Conservation (phyloP, 64 coral and sea anemone genomes). For the Pachyseris speciosa region DNA sequence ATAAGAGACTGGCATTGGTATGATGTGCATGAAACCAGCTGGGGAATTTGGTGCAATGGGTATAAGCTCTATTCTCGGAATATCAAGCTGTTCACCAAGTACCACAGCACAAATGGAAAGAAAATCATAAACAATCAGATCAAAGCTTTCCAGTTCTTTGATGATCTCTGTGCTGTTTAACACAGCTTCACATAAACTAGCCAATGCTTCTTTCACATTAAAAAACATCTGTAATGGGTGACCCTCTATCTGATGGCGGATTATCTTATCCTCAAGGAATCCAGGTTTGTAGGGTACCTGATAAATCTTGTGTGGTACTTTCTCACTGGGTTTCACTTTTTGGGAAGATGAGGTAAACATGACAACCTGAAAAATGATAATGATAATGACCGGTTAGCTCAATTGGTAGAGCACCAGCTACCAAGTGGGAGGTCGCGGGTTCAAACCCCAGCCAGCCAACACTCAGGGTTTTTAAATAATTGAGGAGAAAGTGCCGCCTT, state of each 20-base stretch:
- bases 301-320: conserved; percentile 31
- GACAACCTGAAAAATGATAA: too few species aligned
- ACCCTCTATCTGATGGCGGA: not conserved
- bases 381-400: too few species aligned
- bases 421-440: too few species aligned
- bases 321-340: too few species aligned
- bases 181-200: not conserved
- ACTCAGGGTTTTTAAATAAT: too few species aligned
- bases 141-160: conserved; percentile 5
- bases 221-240: not conserved
- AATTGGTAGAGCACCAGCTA: too few species aligned
- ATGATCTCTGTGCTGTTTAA: conserved; percentile 22
- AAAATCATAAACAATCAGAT: conserved; percentile 1
- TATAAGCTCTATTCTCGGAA: conserved; percentile 37
- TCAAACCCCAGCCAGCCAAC: too few species aligned
- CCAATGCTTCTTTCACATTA: not conserved
- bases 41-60: not conserved
- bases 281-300: not conserved
- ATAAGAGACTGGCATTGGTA: conserved; percentile 22
- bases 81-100: too few species aligned
- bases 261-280: too few species aligned
- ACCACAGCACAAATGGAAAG: too few species aligned
- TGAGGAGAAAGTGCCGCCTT: too few species aligned
- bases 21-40: not conserved
- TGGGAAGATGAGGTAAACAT: not conserved